Evolutionary conservation across 2,797 vertebrate species (phyloP), one percentile per base, ranked within the genome.

Genomic region (Aplochiton taeniatus): DNA sequence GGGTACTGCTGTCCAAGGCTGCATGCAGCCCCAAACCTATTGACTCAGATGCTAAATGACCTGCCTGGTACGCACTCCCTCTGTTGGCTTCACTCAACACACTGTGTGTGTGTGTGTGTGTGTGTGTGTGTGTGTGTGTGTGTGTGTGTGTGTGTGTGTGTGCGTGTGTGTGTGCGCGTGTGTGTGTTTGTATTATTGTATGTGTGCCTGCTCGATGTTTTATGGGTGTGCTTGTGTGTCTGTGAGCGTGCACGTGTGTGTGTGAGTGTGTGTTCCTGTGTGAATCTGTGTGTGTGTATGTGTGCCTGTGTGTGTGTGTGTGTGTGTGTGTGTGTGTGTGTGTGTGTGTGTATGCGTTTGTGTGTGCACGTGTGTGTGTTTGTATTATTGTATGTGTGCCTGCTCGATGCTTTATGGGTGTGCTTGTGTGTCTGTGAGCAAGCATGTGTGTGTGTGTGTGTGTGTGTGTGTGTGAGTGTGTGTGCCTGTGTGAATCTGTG

Each of bases 1-100:
- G 66, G 64, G 48, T 69, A 72, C 72, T 63, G 20, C 65, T 67
- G 67, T 61, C 63, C 60, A 76, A 65, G 70, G 73, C 50, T 72
- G 85, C 84, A 86, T 78, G 83, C 42, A 65, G 72, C 48, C 70
- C 66, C 65, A 68, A 76, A 77, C 74, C 20, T 65, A 64, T 64
- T 72, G 74, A 70, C 43, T 49, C 61, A 70, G 70, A 74, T 66
- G 61, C 71, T 73, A 70, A 75, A 82, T 74, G 80, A 85, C 82
- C 78, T 84, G 83, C 86, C 79, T 87, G 84, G 78, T 82, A 82
- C 73, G 79, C 83, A 86, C 88, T 73, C 75, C 85, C 77, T 83
- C 68, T 79, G 80, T 80, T 79, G 75, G 73, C 82, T 71, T 84
- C 83, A 83, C 83, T 87, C 78, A 87, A 82, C 78, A 77, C 79